These are phyloP conservation scores for Ciona savignyi DNA, from an alignment of 23 tunicate genomes.

Conservation along the genomic window DNA sequence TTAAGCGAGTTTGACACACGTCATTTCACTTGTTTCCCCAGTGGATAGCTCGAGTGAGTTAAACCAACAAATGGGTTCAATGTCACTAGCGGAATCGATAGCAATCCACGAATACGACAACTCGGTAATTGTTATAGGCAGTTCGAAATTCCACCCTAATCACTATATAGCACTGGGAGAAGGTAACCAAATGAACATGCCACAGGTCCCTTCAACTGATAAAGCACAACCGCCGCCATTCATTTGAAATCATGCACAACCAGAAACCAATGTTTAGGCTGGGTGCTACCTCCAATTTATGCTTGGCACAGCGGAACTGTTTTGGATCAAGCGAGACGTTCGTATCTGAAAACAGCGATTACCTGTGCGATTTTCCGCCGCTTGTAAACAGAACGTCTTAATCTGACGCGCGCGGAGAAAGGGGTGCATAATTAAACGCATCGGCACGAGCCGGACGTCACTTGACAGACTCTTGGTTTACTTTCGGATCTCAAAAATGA, in stretches of 20 bases:
- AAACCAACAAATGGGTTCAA: background rate
- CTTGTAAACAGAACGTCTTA: slow-evolving; percentile 1
- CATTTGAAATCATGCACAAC: no score
- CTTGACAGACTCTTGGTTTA: background rate
- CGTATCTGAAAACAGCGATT: background rate
- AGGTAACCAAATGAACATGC: no score
- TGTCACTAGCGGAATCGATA: background rate
- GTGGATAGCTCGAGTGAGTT: background rate
- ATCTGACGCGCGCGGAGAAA: background rate
- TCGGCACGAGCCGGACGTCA: slow-evolving; percentile 1
- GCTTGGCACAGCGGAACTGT: background rate
- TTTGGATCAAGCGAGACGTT: background rate
- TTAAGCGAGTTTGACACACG: slow-evolving; percentile 1
- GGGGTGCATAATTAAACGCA: background rate
- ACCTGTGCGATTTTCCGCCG: slow-evolving; percentile 1
- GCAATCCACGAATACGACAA: background rate
- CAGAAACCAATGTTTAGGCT: background rate
- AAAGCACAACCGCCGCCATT: no score
- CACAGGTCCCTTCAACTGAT: no score
- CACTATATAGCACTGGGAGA: no score
- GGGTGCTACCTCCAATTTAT: background rate
- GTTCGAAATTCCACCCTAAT: background rate
- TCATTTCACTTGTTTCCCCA: background rate
- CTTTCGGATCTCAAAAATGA: background rate
- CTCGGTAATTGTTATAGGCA: background rate